phyloP scores from a whole-genome alignment of 2,888 invertebrate genomes.

The Calliphora vomitoria region DNA sequence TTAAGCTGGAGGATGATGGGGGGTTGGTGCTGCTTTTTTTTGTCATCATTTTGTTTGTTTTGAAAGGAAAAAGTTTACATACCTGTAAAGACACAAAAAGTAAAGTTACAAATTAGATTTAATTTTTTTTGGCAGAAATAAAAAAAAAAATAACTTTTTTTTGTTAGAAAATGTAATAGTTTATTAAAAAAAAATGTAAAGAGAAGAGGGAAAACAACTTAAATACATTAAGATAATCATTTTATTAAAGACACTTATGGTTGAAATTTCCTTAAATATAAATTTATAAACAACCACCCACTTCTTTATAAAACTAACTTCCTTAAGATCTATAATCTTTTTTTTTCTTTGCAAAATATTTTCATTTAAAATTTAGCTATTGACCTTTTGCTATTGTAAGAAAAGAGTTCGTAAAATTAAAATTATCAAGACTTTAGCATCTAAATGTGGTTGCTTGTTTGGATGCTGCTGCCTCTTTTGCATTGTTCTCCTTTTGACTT shows the following conservation, averaged over 20 bases:
- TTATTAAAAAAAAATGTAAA: neutral
- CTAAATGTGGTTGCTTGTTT: slow-evolving; percentile 50
- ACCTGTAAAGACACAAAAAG: slow-evolving; percentile 74
- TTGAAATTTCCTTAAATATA: neutral
- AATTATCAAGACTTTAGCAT: slow-evolving; percentile 52
- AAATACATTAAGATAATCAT: neutral
- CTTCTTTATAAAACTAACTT: too few species aligned
- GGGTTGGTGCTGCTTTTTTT: neutral
- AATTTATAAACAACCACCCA: too few species aligned
- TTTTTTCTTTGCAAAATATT: too few species aligned
- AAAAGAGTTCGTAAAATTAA: neutral
- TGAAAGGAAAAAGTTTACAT: slow-evolving; percentile 69
- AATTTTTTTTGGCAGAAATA: neutral
- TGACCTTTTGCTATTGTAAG: slow-evolving; percentile 60
- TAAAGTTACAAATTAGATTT: slow-evolving; percentile 73
- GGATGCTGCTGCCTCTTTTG: slow-evolving; percentile 26
- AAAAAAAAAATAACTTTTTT: neutral
- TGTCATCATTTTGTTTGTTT: slow-evolving; percentile 56
- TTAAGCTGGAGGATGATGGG: neutral
- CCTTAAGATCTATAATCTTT: too few species aligned
- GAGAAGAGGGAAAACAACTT: neutral
- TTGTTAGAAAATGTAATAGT: neutral
- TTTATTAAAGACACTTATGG: neutral
- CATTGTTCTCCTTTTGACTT: slow-evolving; percentile 57
- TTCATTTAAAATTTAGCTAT: slow-evolving; percentile 1